Conservation (phyloP, 2,888 invertebrate species). For the Acronicta alni region DNA sequence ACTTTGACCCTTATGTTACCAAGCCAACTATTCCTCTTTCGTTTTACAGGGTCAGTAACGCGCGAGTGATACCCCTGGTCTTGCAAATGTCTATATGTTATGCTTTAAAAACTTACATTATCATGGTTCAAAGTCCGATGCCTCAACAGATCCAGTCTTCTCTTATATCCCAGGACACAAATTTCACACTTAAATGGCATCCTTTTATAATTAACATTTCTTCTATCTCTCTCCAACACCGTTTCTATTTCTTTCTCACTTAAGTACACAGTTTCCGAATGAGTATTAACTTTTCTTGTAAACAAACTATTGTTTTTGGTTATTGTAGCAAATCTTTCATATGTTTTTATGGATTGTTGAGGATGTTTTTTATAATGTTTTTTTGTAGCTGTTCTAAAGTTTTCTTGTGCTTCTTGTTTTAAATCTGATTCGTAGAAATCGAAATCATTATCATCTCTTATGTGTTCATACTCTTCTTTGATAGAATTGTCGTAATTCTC, state of each 20-base stretch:
- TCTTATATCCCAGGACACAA: constrained; percentile 55
- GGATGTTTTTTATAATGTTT: not conserved
- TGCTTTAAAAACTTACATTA: constrained; percentile 53
- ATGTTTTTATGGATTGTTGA: constrained; percentile 16
- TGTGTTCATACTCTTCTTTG: constrained; percentile 35
- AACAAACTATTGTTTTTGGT: constrained; percentile 8
- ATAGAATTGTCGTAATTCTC: constrained; percentile 21
- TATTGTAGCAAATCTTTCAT: constrained; percentile 16
- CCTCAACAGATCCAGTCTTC: constrained; percentile 54
- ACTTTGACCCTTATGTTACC: too few relatives aligned
- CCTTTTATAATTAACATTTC: constrained; percentile 4
- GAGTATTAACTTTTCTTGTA: constrained; percentile 3
- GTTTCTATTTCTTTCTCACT: constrained; percentile 56
- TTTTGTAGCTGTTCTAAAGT: not conserved
- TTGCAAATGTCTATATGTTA: too few relatives aligned
- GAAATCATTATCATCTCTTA: constrained; percentile 16
- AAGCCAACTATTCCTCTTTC: too few relatives aligned
- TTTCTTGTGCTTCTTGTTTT: constrained; percentile 11
- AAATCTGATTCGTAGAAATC: constrained; percentile 27
- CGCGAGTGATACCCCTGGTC: too few relatives aligned
- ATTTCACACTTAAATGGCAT: constrained; percentile 21
- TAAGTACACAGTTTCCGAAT: constrained; percentile 48
- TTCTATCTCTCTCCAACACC: constrained; percentile 40
- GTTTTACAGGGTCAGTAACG: not conserved
- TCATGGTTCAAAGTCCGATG: constrained; percentile 64